phyloP scores from a whole-genome alignment of 2,888 invertebrate species.

The Cosmopolites sordidus region DNA sequence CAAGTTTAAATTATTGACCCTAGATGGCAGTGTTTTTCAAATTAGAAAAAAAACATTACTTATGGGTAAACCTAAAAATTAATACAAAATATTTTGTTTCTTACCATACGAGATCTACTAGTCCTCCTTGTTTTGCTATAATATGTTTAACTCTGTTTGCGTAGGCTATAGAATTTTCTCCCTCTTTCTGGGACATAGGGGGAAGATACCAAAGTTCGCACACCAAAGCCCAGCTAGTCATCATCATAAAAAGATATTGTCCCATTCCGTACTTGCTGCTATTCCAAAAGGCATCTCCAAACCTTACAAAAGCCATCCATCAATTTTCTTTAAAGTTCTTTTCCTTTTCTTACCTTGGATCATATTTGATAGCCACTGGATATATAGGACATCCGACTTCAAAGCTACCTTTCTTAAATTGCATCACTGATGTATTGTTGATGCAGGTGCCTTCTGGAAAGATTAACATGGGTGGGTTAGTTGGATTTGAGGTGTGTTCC shows the following conservation, averaged over 20 bases:
- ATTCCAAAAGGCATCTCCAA: conserved; percentile 99
- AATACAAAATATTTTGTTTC: no score
- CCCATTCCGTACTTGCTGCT: conserved; percentile 87
- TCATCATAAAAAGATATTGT: conserved; percentile 92
- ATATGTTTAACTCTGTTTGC: conserved; percentile 94
- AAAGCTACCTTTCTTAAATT: conserved; percentile 99
- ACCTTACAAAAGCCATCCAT: conserved; percentile 49
- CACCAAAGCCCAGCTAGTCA: conserved; percentile 99
- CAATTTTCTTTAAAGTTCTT: neutral
- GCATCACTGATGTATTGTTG: conserved; percentile 99
- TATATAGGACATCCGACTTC: conserved; percentile 96
- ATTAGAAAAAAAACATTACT: no score
- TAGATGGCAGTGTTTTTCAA: no score
- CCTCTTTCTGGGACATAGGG: conserved; percentile 76
- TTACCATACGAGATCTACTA: conserved; percentile 94
- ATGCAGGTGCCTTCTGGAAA: conserved; percentile 99
- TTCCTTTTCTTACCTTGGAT: conserved; percentile 55
- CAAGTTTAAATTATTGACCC: no score
- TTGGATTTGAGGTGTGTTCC: conserved; percentile 87
- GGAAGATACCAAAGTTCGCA: conserved; percentile 99
- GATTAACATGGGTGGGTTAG: conserved; percentile 94
- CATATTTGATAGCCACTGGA: conserved; percentile 99
- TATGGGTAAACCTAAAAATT: no score
- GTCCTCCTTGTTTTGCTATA: conserved; percentile 91
- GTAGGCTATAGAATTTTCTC: conserved; percentile 88